Evolutionary conservation across 2,113 vertebrate genomes (phyloP).

Genomic region (Pan troglodytes): NHGRI_mPanTro3-v2.1_pri NC_072416.2:12051501-12052000

Average conservation of each 20-base stretch:
- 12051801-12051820: no score
- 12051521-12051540: not conserved
- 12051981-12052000: not conserved
- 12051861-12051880: no score
- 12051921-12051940: not conserved
- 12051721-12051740: not conserved
- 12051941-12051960: not conserved
- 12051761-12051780: not conserved
- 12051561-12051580: not conserved
- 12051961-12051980: not conserved
- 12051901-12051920: rapidly evolving
- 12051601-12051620: not conserved
- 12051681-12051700: not conserved
- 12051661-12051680: not conserved
- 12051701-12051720: not conserved
- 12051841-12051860: not conserved
- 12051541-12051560: not conserved
- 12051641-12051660: not conserved
- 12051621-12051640: not conserved
- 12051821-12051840: not conserved
- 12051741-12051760: not conserved
- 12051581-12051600: not conserved
- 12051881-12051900: not conserved
- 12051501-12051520: not conserved
- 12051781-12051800: not conserved